Conservation (phyloP, 2,888 invertebrate genomes). For the Notodonta dromedarius region DNA sequence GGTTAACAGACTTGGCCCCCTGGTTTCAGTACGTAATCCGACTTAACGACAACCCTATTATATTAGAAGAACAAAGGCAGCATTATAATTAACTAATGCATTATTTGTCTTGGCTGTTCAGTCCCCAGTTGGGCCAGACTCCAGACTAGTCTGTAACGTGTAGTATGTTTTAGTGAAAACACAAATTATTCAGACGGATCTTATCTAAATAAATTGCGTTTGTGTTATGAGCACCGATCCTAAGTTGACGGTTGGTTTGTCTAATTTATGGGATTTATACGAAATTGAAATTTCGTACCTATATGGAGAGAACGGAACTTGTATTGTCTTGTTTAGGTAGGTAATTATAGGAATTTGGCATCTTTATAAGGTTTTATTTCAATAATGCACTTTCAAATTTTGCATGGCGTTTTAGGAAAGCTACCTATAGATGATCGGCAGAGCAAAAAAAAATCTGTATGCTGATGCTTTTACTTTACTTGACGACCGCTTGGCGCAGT, state of each 20-base stretch:
- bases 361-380: no score
- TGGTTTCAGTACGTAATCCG: neutral
- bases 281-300: slow-evolving; percentile 9
- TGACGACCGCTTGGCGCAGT: no score
- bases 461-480: no score
- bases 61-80: neutral
- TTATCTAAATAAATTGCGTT: slow-evolving; percentile 28
- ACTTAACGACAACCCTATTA: no score
- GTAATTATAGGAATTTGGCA: no score
- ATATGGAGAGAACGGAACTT: neutral
- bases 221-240: slow-evolving; percentile 25
- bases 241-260: slow-evolving; percentile 17
- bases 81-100: slow-evolving; percentile 29
- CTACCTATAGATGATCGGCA: no score
- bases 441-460: no score
- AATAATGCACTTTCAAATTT: no score
- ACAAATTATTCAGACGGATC: slow-evolving; percentile 22
- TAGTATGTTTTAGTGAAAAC: slow-evolving; percentile 24
- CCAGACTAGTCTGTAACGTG: slow-evolving; percentile 15
- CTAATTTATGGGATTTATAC: slow-evolving; percentile 29
- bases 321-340: neutral
- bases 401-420: no score
- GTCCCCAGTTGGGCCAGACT: slow-evolving; percentile 7
- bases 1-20: no score
- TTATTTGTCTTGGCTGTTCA: slow-evolving; percentile 26